Conservation (phyloP, 2,113 vertebrate species). For the Myodes glareolus region DNA sequence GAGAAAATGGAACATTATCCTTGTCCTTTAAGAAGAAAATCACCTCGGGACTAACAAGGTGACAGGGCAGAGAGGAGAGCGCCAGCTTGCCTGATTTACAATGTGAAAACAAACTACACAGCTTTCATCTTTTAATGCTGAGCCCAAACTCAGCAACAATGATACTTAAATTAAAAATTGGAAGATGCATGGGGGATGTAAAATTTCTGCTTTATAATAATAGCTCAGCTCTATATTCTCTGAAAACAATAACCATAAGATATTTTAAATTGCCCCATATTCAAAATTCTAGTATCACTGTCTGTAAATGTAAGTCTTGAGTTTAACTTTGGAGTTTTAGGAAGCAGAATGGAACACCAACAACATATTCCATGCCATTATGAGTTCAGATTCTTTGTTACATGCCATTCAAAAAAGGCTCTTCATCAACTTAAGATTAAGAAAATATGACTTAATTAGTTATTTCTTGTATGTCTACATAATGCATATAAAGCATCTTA, state of each 20-base stretch:
- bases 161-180: slow-evolving; percentile 50
- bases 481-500: background rate
- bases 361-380: background rate
- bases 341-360: slow-evolving; percentile 19
- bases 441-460: slow-evolving; percentile 9
- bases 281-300: slow-evolving; percentile 25
- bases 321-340: background rate
- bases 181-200: slow-evolving; percentile 41
- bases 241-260: slow-evolving; percentile 41
- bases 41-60: slow-evolving; percentile 54
- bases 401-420: background rate
- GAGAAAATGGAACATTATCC: slow-evolving; percentile 59
- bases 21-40: slow-evolving; percentile 59
- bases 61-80: slow-evolving; percentile 32
- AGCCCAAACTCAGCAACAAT: slow-evolving; percentile 3
- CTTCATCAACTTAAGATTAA: slow-evolving; percentile 2
- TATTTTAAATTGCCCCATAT: background rate
- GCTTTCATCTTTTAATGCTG: slow-evolving; percentile 19
- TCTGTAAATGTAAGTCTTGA: background rate
- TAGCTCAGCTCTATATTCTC: slow-evolving; percentile 13
- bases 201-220: slow-evolving; percentile 17
- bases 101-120: slow-evolving; percentile 47
- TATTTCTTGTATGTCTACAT: background rate
- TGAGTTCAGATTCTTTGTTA: background rate
- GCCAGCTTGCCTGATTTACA: background rate